Evolutionary conservation across 2,888 invertebrate genomes (phyloP), one percentile per base, ranked within the genome.

Genomic region (Thalpophila matura): DNA sequence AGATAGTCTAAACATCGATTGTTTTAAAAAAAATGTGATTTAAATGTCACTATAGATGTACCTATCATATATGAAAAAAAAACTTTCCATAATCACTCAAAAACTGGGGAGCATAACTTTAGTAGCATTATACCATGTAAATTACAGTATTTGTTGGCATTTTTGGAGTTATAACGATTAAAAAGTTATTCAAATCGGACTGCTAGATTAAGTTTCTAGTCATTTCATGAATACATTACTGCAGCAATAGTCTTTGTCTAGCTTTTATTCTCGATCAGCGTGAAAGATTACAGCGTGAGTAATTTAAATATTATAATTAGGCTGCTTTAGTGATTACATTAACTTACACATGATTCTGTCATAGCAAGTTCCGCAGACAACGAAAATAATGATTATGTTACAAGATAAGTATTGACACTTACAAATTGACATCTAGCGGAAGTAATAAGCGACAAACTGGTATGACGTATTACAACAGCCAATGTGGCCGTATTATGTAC

Each of bases 301-400:
- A 71, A 71, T 69, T 69, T 42, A 69, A 50, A 65, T 69, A 71
- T 69, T 65, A 54, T 65, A 60, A 67, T 62, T 38, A 66, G 38
- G 49, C 40, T 0, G 27, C 14, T 51, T 50, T 54, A 69, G 56
- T 45, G 53, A 73, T 64, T 42, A 60, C 26, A 74, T 65, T 55
- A 57, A 50, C 54, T 73, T 31, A 55, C 51, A 62, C 65, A 74
- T 68, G 63, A 67, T 43, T 45, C 35, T 57, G 53, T 60, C 60
- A 67, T 35, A 63, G 27, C 59, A 37, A 29, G 61, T 62, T 60
- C 50, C 54, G 31, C 27, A 27, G 29, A 16, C 54, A 24, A 51
- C 45, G 37, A 68, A 74, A 60, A 75, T 63, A 74, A 62, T 59
- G 67, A 75, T 74, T 63, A 62, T 60, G 71, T 71, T 73, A 59